Evolutionary conservation across 2,113 vertebrate species (phyloP), one percentile per base, ranked within the genome.

Genomic region (Petrocephalus microphthalmus): DNA sequence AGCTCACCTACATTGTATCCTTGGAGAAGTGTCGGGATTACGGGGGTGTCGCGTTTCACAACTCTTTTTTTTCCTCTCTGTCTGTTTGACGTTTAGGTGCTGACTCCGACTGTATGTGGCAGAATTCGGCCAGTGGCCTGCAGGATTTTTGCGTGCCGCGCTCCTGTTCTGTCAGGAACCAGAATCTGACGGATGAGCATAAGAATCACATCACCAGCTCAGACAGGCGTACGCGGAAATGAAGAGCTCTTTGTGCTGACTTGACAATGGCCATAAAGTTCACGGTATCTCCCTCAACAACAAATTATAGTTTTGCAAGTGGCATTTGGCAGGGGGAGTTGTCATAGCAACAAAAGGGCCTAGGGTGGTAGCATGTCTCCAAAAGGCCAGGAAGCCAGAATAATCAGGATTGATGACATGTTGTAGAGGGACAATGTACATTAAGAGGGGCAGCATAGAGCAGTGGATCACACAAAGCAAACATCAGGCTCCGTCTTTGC

Each of bases 301-400:
- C 88, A 87, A 88, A 88, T 89, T 86, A 89, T 87, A 87, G 86
- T 89, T 87, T 84, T 84, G 82, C 84, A 64, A 87, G 49, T 86
- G 54, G 89, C 88, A 56, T 88, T 86, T 45, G 64, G 89, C 49
- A 25, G 71, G 87, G 86, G 87, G 78, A 45, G 92, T 93, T 90
- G 91, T 87, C 89, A 91, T 91, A 91, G 90, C 90, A 93, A 92
- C 91, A 89, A 83, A 64, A 78, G 82, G 84, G 54, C 87, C 88
- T 87, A 87, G 64, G 84, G 85, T 90, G 25, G 78, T 89, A 78
- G 83, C 64, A 51, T 86, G 33, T 56, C 56, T 88, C 47, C 25
- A 29, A 54, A 67, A 67, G 89, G 88, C 82, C 88, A 45, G 53
- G 64, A 67, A 89, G 85, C 49, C 42, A 87, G 83, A 87, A 64